A percentile compares a stretch with the other conserved stretches of the same genome.
Conservation (phyloP, 2,888 invertebrate species). For the Hirtodrosophila alboralis region DNA sequence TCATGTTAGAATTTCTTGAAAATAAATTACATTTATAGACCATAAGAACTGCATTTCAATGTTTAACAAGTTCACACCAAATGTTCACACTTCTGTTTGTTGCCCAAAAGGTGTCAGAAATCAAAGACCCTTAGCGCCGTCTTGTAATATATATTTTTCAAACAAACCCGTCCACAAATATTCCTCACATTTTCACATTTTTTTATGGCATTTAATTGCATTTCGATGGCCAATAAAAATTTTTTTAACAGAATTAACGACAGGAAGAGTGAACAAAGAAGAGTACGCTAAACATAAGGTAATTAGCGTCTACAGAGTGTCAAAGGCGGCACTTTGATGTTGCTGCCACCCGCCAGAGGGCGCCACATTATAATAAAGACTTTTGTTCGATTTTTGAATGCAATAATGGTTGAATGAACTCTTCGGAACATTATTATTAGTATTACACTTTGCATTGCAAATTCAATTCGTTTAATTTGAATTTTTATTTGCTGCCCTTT, state of each 20-base stretch:
- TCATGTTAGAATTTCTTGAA: neutral
- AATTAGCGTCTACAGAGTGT: conserved; percentile 62
- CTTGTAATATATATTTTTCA: conserved; percentile 13
- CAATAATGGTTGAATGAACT: conserved; percentile 14
- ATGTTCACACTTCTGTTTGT: conserved; percentile 56
- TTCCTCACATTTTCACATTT: conserved; percentile 37
- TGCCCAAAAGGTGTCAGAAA: conserved; percentile 56
- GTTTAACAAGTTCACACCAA: conserved; percentile 63
- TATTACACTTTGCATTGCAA: conserved; percentile 52
- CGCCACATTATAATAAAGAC: conserved; percentile 42
- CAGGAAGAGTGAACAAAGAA: conserved; percentile 65
- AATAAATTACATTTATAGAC: conserved; percentile 1
- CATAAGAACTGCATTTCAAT: conserved; percentile 3
- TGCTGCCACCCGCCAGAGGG: conserved; percentile 43
- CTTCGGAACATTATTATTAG: conserved; percentile 14
- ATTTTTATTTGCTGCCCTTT: conserved; percentile 52
- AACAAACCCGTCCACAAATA: conserved; percentile 5
- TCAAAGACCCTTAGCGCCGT: conserved; percentile 66
- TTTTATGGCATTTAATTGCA: conserved; percentile 72
- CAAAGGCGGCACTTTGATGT: conserved; percentile 56
- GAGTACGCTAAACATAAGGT: conserved; percentile 49
- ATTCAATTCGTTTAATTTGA: conserved; percentile 58
- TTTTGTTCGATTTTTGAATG: conserved; percentile 2
- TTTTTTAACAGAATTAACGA: conserved; percentile 67
- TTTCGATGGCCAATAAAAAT: conserved; percentile 73